These are phyloP conservation scores for Chromoteleia sp. DNA, from an alignment of 2,888 invertebrate genomes.

Conservation along the genomic window DNA sequence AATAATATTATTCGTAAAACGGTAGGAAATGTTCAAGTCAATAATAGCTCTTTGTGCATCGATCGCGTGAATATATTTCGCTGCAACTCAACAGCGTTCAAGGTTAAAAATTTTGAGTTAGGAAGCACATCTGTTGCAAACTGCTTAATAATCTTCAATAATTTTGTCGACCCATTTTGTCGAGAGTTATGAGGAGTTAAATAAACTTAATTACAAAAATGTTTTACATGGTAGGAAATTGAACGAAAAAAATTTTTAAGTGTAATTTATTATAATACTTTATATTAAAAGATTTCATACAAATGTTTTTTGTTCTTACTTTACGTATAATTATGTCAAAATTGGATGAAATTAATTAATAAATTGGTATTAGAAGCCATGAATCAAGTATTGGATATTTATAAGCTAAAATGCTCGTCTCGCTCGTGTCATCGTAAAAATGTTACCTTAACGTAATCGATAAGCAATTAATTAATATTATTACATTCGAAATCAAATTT, in stretches of 20 bases:
- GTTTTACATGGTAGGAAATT: too few species aligned
- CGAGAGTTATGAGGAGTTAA: too few species aligned
- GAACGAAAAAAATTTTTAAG: too few species aligned
- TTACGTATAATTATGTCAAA: neutral
- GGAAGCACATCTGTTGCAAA: slow-evolving; percentile 1
- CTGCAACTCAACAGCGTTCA: slow-evolving; percentile 2
- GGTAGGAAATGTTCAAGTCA: slow-evolving; percentile 12
- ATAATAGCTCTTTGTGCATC: neutral
- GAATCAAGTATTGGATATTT: slow-evolving; percentile 12
- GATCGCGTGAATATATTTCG: too few species aligned
- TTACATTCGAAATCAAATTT: slow-evolving; percentile 16
- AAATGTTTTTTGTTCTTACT: too few species aligned
- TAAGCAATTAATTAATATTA: slow-evolving; percentile 36
- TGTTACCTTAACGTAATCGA: slow-evolving; percentile 37
- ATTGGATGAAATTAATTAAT: slow-evolving; percentile 11
- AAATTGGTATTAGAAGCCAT: slow-evolving; percentile 16
- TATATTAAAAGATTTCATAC: too few species aligned
- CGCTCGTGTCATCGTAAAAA: slow-evolving; percentile 30
- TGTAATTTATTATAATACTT: too few species aligned
- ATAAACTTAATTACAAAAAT: too few species aligned
- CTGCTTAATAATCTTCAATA: too few species aligned
- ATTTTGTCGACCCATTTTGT: too few species aligned
- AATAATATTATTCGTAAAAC: neutral
- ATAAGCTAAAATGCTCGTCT: slow-evolving; percentile 28
- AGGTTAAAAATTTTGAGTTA: slow-evolving; percentile 6